Evolutionary conservation across 2,888 invertebrate genomes (phyloP).

Genomic region (Lasiommata megera): DNA sequence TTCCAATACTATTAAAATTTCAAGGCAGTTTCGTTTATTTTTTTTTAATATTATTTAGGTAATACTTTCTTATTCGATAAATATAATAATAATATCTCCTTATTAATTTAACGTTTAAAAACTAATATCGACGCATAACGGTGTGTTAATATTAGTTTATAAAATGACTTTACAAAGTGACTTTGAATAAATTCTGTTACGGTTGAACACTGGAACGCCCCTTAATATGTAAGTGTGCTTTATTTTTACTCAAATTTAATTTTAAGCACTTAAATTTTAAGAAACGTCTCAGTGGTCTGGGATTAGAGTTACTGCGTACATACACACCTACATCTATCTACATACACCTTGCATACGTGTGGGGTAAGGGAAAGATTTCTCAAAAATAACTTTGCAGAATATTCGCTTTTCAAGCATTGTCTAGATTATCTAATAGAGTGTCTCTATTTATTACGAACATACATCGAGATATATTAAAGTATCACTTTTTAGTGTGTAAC

Average conservation of each 20-base stretch:
- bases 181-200: constrained; percentile 35
- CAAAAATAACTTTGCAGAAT: constrained; percentile 40
- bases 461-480: constrained; percentile 16
- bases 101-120: constrained; percentile 21
- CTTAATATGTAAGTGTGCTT: neutral
- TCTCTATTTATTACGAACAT: constrained; percentile 18
- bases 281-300: neutral
- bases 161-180: constrained; percentile 43
- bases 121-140: constrained; percentile 29
- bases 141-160: too few species aligned
- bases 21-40: constrained; percentile 30
- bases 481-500: constrained; percentile 17
- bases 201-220: neutral
- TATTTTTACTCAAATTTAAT: neutral
- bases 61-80: constrained; percentile 27
- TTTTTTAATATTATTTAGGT: constrained; percentile 14
- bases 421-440: constrained; percentile 22
- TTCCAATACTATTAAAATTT: constrained; percentile 30
- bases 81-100: constrained; percentile 27
- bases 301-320: constrained; percentile 23
- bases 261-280: neutral
- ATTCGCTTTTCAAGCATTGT: constrained; percentile 54
- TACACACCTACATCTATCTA: constrained; percentile 29
- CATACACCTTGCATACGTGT: constrained; percentile 55
- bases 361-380: constrained; percentile 59